Base-by-base conservation (phyloP, 2,113 vertebrate genomes). In the Caranx melampygus region DNA sequence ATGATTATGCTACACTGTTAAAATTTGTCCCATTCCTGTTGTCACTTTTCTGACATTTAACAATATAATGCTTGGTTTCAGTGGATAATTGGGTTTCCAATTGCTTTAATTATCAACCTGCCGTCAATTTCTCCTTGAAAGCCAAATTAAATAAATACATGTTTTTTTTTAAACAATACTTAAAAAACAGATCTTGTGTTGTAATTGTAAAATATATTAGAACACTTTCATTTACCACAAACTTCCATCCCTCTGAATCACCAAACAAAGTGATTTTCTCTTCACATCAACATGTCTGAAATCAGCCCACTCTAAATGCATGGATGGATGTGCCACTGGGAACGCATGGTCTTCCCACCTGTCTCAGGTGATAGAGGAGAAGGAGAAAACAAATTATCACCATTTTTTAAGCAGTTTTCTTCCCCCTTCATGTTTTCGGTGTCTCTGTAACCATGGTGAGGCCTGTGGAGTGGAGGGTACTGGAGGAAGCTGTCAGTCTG, bases 331-430 rank as follows among this genome's bases (percentile, higher is more conserved):
- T 64, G 58, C 79, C 65, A 76, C 51, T 72, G 60, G 33, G 71
- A 66, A 84, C 73, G 64, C 71, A 77, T 26, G 15, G 51, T 35
- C 78, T 84, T 63, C 62, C 77, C 77, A 85, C 66, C 61, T 85
- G 71, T 79, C 80, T 79, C 60, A 67, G 37, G 62, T 76, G 80
- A 83, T 81, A 54, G 70, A 83, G 33, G 49, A 69, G 75, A 75
- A 70, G 58, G 40, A 80, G 57, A 85, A 84, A 85, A 90, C 66
- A 64, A 86, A 88, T 85, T 62, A 75, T 78, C 57, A 35, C 15
- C 55, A 35, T 57, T 49, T 65, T 71, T 66, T 66, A 18, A 31
- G 1, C 44, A 12, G 12, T 63, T 66, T 72, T 61, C n/a, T 26
- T 26, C 1, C 26, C 26, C 26, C 26, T 1, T 26, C 59, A n/a